phyloP scores from a whole-genome alignment of 2,797 vertebrate genomes.

The Adrianichthys oophorus region DNA sequence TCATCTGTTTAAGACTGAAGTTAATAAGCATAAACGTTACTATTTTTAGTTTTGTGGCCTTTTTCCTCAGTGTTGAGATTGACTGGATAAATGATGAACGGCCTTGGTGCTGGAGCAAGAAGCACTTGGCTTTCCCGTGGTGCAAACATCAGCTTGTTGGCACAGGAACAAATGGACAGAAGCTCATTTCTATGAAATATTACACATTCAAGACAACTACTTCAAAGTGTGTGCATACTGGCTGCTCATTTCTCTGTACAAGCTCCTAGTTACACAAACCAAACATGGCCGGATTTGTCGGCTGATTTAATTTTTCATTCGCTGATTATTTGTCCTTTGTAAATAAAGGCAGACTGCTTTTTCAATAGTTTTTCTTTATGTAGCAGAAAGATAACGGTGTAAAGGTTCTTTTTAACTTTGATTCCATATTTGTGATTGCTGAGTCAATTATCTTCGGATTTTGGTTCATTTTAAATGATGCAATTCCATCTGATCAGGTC shows the following conservation, averaged over 20 bases:
- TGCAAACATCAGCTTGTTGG: conserved; percentile 55
- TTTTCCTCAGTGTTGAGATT: conserved; percentile 30
- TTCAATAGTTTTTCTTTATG: too few relatives aligned
- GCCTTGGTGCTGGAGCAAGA: conserved; percentile 31
- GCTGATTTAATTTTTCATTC: conserved; percentile 9
- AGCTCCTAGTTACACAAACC: conserved; percentile 25
- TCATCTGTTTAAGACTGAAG: too few relatives aligned
- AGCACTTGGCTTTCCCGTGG: conserved; percentile 34
- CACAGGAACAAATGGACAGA: conserved; percentile 48
- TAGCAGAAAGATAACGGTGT: too few relatives aligned
- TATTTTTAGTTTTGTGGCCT: conserved; percentile 13
- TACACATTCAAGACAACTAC: conserved; percentile 47
- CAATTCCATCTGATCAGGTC: too few relatives aligned
- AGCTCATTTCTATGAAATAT: conserved; percentile 61
- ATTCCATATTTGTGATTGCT: too few relatives aligned
- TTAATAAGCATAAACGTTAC: conserved; percentile 9
- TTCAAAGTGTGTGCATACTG: conserved; percentile 50
- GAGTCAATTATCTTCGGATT: too few relatives aligned
- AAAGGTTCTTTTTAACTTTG: too few relatives aligned
- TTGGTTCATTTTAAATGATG: too few relatives aligned
- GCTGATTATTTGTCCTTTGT: not conserved
- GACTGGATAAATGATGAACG: conserved; percentile 53
- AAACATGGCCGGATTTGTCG: conserved; percentile 20
- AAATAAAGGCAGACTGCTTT: not conserved
- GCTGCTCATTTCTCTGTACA: conserved; percentile 20